Evolutionary conservation across 2,888 invertebrate species (phyloP).

Genomic region (Eupithecia pulchellata): DNA sequence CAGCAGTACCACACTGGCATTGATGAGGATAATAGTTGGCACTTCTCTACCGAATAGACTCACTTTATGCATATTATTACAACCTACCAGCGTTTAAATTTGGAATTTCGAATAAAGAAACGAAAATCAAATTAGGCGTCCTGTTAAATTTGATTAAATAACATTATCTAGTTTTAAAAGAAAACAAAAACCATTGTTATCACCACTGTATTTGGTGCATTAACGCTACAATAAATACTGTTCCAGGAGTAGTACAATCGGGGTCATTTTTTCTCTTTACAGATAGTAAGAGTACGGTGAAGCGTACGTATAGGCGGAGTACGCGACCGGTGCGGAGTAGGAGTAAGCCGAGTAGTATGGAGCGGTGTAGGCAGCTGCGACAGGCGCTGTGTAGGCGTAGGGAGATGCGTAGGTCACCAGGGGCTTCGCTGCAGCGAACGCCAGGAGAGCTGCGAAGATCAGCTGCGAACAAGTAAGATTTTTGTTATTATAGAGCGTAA

Average conservation of each 20-base stretch:
- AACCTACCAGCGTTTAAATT: too few species aligned
- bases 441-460: slow-evolving; percentile 83
- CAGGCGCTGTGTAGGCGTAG: slow-evolving; percentile 61
- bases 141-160: too few species aligned
- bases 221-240: slow-evolving; percentile 1
- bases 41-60: too few species aligned
- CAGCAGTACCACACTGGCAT: too few species aligned
- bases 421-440: slow-evolving; percentile 63
- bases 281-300: slow-evolving; percentile 1
- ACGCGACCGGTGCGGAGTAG: slow-evolving; percentile 44
- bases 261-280: not conserved
- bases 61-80: too few species aligned
- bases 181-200: not conserved
- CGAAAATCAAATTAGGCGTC: too few species aligned
- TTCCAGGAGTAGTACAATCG: not conserved
- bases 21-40: too few species aligned
- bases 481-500: too few species aligned
- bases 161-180: not conserved
- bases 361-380: slow-evolving; percentile 56
- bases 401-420: slow-evolving; percentile 59
- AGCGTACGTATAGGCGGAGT: slow-evolving; percentile 1
- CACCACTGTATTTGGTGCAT: not conserved
- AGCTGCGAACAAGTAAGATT: slow-evolving; percentile 61
- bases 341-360: slow-evolving; percentile 66
- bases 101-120: too few species aligned